Conservation (phyloP, 92 coral and sea anemone species). For the Actinernus sp. region DNA sequence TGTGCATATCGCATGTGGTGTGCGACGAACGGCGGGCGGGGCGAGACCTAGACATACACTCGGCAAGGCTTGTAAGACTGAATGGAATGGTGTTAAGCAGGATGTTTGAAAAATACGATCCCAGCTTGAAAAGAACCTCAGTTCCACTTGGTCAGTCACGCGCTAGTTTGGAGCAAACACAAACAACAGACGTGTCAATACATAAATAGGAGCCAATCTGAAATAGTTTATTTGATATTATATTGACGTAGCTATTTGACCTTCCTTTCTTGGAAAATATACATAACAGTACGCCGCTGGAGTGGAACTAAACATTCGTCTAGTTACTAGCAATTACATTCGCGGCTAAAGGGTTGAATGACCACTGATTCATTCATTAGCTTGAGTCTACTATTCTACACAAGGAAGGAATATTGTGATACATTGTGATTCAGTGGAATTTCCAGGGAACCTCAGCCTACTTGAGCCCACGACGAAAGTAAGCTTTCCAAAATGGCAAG, state of each 20-base stretch:
- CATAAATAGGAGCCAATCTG: neutral
- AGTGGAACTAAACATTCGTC: neutral
- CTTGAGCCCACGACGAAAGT: neutral
- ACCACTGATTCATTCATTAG: neutral
- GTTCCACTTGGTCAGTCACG: conserved; percentile 29
- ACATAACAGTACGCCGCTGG: no score
- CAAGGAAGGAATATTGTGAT: neutral
- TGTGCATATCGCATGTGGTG: no score
- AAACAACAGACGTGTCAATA: neutral
- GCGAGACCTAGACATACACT: no score
- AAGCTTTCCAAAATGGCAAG: conserved; percentile 61
- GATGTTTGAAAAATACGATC: no score
- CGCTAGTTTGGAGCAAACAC: conserved; percentile 17
- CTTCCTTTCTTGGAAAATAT: no score
- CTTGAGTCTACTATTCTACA: neutral
- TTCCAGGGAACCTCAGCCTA: neutral
- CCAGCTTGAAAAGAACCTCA: no score
- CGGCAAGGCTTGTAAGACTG: no score
- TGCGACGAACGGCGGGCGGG: no score
- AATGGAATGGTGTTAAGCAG: no score
- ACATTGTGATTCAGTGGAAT: neutral
- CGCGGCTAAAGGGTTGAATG: neutral
- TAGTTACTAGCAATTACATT: neutral
- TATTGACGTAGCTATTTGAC: conserved; percentile 20
- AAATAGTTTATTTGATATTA: neutral